phyloP scores from a whole-genome alignment of 2,113 vertebrate genomes.

The Galemys pyrenaicus region DNA sequence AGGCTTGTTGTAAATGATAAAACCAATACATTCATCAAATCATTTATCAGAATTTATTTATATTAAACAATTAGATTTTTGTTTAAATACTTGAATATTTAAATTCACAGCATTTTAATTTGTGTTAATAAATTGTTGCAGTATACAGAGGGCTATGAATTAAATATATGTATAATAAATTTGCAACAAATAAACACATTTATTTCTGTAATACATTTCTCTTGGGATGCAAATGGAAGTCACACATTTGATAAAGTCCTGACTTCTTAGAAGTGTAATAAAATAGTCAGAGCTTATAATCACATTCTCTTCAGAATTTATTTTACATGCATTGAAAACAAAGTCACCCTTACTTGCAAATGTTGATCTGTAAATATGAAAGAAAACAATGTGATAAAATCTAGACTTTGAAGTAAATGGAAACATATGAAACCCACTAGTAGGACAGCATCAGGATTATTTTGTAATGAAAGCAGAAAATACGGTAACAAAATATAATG shows the following conservation, averaged over 20 bases:
- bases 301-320: slow-evolving; percentile 27
- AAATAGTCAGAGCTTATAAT: not conserved
- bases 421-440: not conserved
- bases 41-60: not conserved
- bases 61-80: not conserved
- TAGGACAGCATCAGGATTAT: not conserved
- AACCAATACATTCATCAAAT: not conserved
- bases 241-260: slow-evolving; percentile 56
- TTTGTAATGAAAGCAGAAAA: not conserved
- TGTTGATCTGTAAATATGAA: slow-evolving; percentile 4
- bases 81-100: not conserved
- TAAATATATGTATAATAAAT: slow-evolving; percentile 2
- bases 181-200: not conserved
- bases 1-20: not conserved
- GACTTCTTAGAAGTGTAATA: slow-evolving; percentile 35
- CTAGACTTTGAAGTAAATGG: not conserved
- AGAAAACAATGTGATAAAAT: not conserved
- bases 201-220: slow-evolving; percentile 8
- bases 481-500: not conserved
- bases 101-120: not conserved
- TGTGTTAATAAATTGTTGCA: not conserved
- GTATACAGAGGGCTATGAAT: not conserved
- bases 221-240: not conserved
- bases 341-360: slow-evolving; percentile 22
- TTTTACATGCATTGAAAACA: slow-evolving; percentile 26